These are phyloP conservation scores for Mastomys natalensis DNA, from an alignment of 2,113 vertebrate genomes.

Conservation along the genomic window DNA sequence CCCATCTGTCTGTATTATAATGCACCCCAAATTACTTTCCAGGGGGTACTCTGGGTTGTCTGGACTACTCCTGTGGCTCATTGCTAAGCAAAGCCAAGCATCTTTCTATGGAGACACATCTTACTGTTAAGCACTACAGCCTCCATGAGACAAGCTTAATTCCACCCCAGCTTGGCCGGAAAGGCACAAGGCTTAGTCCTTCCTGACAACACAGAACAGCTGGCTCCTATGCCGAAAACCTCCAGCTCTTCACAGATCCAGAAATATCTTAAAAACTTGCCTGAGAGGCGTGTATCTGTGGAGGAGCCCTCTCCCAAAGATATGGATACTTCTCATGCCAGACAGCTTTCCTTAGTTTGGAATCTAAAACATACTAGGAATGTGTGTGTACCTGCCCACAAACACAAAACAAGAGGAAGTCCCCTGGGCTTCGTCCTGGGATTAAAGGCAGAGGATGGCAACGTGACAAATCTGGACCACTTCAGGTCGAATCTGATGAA, in stretches of 20 bases:
- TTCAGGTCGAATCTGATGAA: constrained; percentile 5
- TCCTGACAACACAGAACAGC: constrained; percentile 39
- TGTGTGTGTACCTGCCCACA: background rate
- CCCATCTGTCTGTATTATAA: constrained; percentile 62
- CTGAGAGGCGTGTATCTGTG: background rate
- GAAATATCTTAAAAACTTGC: constrained; percentile 20
- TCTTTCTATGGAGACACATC: constrained; percentile 16
- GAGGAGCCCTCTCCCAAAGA: background rate
- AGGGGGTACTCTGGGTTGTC: constrained; percentile 27
- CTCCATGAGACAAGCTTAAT: constrained; percentile 37
- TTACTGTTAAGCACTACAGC: constrained; percentile 56
- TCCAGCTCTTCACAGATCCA: constrained; percentile 38
- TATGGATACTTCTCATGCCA: background rate
- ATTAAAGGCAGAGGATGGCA: background rate
- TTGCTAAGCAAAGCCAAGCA: constrained; percentile 54
- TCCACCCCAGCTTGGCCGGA: background rate
- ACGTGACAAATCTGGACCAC: constrained; percentile 5
- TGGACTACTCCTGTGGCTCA: background rate
- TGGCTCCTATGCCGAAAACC: background rate
- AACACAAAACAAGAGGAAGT: background rate
- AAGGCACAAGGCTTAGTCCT: constrained; percentile 37
- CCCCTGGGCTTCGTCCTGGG: background rate
- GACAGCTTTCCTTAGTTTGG: background rate
- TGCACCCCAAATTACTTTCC: constrained; percentile 60
- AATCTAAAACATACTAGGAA: background rate